Evolutionary conservation across 2,113 vertebrate species (phyloP).

Genomic region (Podocnemis expansa): DNA sequence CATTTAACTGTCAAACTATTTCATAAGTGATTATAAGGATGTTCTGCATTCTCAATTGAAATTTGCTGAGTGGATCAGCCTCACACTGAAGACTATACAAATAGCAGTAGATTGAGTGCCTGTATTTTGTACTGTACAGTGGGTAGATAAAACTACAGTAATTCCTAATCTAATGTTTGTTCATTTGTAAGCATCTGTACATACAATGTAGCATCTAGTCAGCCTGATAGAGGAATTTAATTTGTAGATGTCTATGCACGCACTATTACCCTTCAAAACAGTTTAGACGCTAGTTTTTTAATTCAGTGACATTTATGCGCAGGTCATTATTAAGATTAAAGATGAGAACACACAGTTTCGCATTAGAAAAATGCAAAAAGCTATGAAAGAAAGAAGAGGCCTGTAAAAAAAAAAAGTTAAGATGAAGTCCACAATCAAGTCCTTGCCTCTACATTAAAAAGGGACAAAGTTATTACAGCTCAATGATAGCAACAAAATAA

Average conservation of each 20-base stretch:
- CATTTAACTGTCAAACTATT: neutral
- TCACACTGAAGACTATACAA: neutral
- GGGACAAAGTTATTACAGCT: neutral
- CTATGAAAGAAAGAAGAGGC: neutral
- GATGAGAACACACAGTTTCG: neutral
- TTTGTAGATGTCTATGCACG: neutral
- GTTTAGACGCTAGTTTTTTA: neutral
- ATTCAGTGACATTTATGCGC: neutral
- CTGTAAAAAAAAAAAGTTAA: neutral
- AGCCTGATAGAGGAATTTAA: neutral
- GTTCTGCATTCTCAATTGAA: neutral
- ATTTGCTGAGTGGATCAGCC: neutral
- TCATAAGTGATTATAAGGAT: neutral
- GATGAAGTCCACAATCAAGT: neutral
- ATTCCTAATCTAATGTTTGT: neutral
- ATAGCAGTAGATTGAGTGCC: neutral
- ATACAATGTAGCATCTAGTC: neutral
- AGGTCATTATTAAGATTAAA: neutral
- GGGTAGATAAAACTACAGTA: neutral
- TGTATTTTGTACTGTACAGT: neutral
- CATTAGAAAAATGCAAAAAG: neutral
- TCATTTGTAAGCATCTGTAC: neutral
- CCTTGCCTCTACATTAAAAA: neutral
- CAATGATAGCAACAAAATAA: no score
- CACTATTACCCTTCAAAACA: neutral